Conservation (phyloP, 2,888 invertebrate genomes). For the Parascotia fuliginaria region DNA sequence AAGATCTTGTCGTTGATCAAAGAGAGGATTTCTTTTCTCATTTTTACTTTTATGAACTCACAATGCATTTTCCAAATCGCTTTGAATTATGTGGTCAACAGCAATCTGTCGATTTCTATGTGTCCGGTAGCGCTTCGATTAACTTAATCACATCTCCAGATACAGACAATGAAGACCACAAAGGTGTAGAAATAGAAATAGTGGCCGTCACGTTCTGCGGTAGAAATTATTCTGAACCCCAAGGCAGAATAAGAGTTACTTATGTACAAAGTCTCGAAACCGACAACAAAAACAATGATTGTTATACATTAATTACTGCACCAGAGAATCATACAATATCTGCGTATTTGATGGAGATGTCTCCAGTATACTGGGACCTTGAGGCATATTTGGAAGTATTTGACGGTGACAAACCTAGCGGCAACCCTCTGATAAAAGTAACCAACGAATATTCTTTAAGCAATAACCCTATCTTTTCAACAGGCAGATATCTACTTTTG, state of each 20-base stretch:
- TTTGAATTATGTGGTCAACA: conserved; percentile 59
- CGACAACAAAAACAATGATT: conserved; percentile 59
- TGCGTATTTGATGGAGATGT: conserved; percentile 80
- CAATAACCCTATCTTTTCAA: conserved; percentile 86
- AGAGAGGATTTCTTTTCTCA: conserved; percentile 49
- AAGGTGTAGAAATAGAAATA: conserved; percentile 89
- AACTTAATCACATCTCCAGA: conserved; percentile 63
- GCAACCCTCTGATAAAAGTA: conserved; percentile 50
- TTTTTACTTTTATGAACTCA: conserved; percentile 42
- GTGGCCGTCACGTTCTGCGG: conserved; percentile 76
- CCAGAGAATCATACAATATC: conserved; percentile 89
- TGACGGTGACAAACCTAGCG: conserved; percentile 62
- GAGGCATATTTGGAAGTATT: conserved; percentile 68
- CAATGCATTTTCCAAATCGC: conserved; percentile 33
- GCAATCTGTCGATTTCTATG: conserved; percentile 60
- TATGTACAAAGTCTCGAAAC: conserved; percentile 18
- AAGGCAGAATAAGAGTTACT: conserved; percentile 88
- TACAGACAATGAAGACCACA: conserved; percentile 58
- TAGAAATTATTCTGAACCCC: conserved; percentile 88
- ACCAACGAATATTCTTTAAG: conserved; percentile 38
- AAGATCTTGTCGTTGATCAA: conserved; percentile 55
- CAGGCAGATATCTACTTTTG: conserved; percentile 87
- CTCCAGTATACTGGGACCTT: conserved; percentile 53
- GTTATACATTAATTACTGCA: conserved; percentile 89
- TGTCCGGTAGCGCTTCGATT: conserved; percentile 53